Conservation (phyloP, 2,888 invertebrate genomes). For the Parapristionchus giblindavisi region DNA sequence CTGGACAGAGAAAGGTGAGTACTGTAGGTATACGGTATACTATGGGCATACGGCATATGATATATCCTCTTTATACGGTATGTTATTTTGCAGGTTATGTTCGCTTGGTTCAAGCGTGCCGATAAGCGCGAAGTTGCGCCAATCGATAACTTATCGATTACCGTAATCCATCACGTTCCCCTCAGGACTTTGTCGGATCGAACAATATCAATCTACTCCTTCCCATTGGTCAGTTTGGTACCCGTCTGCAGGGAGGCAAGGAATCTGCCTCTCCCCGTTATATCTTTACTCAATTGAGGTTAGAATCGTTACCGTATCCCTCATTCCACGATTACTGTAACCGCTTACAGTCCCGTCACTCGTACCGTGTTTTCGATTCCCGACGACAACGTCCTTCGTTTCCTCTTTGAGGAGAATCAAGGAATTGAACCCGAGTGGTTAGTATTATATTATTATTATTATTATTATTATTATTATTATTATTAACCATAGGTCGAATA, state of each 20-base stretch:
- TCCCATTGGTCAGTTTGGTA: conserved; percentile 97
- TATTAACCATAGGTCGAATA: too few relatives aligned
- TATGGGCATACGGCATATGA: not conserved
- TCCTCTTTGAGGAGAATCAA: conserved; percentile 91
- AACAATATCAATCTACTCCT: conserved; percentile 95
- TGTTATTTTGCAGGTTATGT: conserved; percentile 51
- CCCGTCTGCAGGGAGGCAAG: conserved; percentile 86
- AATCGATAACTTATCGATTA: not conserved
- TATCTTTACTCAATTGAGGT: conserved; percentile 87
- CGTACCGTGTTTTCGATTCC: conserved; percentile 85
- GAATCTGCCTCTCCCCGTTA: conserved; percentile 97
- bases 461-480: too few relatives aligned
- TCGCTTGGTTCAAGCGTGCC: conserved; percentile 89
- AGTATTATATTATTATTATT: too few relatives aligned
- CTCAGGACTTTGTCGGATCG: conserved; percentile 97
- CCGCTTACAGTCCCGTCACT: conserved; percentile 77
- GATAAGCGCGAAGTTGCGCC: conserved; percentile 93
- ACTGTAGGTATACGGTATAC: too few relatives aligned
- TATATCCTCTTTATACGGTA: not conserved
- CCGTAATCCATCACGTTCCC: too few relatives aligned
- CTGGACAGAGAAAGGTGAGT: conserved; percentile 85
- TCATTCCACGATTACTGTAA: not conserved
- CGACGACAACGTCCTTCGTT: conserved; percentile 87
- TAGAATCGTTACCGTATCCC: not conserved
- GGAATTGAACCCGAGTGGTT: conserved; percentile 93